Evolutionary conservation across 2,888 invertebrate species (phyloP), one percentile per base, ranked within the genome.

Genomic region (Polydesmus complanatus): DNA sequence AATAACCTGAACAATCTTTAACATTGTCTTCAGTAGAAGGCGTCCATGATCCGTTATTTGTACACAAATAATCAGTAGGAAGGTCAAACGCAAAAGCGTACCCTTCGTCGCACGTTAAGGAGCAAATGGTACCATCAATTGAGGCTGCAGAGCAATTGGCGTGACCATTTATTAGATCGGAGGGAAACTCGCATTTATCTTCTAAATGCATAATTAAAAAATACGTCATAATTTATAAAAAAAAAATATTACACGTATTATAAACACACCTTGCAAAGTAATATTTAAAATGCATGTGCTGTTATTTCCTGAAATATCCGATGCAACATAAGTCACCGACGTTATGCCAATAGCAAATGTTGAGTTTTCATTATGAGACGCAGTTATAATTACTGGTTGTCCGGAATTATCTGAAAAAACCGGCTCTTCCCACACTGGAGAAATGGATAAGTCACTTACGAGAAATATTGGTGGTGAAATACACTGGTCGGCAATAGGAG

Each of bases 241-340:
- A 21, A 14, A 21, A 53, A 55, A 27, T 55, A 8, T 21, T 22
- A 14, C 14, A 8, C 47, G n/a, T 21, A 21, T 47, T 25, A 19
- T 37, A 56, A 37, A 62, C 64, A 67, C 69, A 80, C 81, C 78
- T 75, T 80, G 77, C 1, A 85, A 77, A 14, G 78, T 79, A 57
- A 85, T 76, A 67, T 78, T 80, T 52, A 85, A 74, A 22, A 73
- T 68, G 68, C 85, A 85, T 18, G 71, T 75, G 55, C 77, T 81
- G 19, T 72, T 75, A 68, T 85, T 85, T 54, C 78, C 78, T 23
- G 76, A 79, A 19, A 72, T 68, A 69, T 85, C 85, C 18, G 70
- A 74, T 0, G 80, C 83, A 2, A 73, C 77, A 66, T 84, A 84
- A 2, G 74, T 75, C 1, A 84, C 76, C 52, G 72, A 68, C 1